Evolutionary conservation across 1,140 invertebrate genomes (phyloP), one percentile per base, ranked within the genome.

Genomic region (Phthorimaea operculella): DNA sequence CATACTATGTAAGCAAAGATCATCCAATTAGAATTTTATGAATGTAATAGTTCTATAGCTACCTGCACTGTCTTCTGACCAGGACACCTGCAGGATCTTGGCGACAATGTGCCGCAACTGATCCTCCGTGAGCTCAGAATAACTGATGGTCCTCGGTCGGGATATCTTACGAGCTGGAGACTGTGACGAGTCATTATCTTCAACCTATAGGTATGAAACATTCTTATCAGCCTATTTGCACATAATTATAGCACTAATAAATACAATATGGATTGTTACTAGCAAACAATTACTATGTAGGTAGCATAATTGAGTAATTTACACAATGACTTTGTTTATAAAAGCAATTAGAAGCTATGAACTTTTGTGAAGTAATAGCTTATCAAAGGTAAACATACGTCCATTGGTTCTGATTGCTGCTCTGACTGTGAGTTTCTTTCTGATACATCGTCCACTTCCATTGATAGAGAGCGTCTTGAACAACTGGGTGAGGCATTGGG

Each of bases 51-150:
- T 28, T 28, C 6, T 2, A 4, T n/a, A 39, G 54, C 61, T 64
- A 85, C 84, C 87, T 55, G 90, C 88, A 52, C 79, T 81, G 17
- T 87, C 75, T 60, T 89, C 87, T 57, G 88, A 90, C 89, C 90
- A 92, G 1, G 90, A 89, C 18, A 90, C 88, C 70, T 89, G 87
- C 14, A 92, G 74, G 48, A 92, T 89, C 67, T 89, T 87, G 1
- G 87, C 88, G 59, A 92, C 84, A 18, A 90, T 85, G 54, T 84
- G 64, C 36, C 89, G 75, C 11, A 92, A 81, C 73, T 91, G 90
- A 44, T 92, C 90, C 50, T 89, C 86, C 48, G 87, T 88, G 47
- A 90, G 70, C 66, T 91, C 90, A 55, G 83, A 88, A 59, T 87
- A 77, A 64, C 83, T 87, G 36, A 85, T 75, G 57, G 85, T 87